Base-by-base conservation (phyloP, 2,797 vertebrate genomes). In the Nannoperca australis region DNA sequence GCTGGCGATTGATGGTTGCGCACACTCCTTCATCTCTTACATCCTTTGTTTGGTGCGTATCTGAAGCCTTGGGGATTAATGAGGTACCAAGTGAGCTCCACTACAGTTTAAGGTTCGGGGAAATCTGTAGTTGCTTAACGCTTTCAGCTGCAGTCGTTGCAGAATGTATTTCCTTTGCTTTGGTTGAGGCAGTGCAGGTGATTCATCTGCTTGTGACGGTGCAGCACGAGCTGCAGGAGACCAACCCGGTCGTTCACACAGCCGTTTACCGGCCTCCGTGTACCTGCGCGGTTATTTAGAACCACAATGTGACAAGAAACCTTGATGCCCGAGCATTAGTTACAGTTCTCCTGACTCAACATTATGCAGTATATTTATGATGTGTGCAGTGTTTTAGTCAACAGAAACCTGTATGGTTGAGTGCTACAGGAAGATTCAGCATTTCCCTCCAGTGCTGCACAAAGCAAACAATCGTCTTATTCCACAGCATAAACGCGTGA, bases 241-340 rank as follows among this genome's bases (percentile, higher is more conserved):
- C 36, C 42, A 59, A 59, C 27, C 30, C 18, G 44, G 9, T 65
- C 51, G 30, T 55, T 66, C 65, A 60, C 56, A 62, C 64, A 54
- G 61, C 51, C 1, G 9, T 62, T 83, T 63, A 55, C 61, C 9
- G 17, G 47, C 50, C 50, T 15, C 11, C 68, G 32, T 64, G 65
- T 54, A 65, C 45, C 50, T 9, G 49, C 20, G 0, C 12, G 27
- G 56, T 76, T 80, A 68, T 77, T 84, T 24, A 68, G 49, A 85
- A 76, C n/a, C 58, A 69, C 63, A 89, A 81, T 76, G 42, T 86
- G 80, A 79, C 82, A 80, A 24, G 60, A 60, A 88, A 67, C 77
- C 80, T 84, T 78, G 66, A 78, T 32, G 63, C 65, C 22, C 7
- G 3, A 34, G 60, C 78, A 62, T 73, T 79, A 67, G 58, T 79